Conservation (phyloP, 2,113 vertebrate genomes). For the Eudorcas thomsonii region DNA sequence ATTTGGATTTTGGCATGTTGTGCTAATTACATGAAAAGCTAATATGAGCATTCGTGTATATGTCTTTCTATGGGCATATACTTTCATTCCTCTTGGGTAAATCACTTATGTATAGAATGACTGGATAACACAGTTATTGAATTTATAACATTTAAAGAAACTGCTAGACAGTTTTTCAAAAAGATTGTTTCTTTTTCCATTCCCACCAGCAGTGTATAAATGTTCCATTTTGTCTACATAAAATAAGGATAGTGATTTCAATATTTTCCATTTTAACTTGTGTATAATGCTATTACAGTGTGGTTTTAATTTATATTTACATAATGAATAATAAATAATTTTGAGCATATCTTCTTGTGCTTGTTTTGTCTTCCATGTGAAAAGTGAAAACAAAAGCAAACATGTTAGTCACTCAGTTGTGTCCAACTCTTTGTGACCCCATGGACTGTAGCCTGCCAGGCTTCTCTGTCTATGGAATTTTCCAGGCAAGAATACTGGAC, state of each 20-base stretch:
- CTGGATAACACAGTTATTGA: background rate
- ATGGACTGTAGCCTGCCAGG: background rate
- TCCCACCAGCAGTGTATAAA: background rate
- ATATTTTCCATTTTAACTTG: background rate
- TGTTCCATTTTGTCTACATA: background rate
- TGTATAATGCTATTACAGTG: background rate
- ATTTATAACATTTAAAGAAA: background rate
- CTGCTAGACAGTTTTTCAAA: background rate
- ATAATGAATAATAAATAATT: background rate
- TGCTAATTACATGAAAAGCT: background rate
- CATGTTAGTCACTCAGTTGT: background rate
- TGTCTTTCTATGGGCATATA: background rate
- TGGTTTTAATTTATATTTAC: background rate
- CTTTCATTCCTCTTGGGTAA: background rate
- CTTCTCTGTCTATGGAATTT: background rate
- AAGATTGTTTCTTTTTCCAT: background rate
- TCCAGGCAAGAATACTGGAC: background rate
- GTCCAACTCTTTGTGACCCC: background rate
- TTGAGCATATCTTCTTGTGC: background rate
- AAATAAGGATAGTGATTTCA: background rate
- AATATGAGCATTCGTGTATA: background rate
- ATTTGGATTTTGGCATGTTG: background rate
- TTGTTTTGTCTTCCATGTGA: background rate
- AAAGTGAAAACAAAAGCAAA: background rate
- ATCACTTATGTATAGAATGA: background rate